These are phyloP conservation scores for Dicrostonyx torquatus DNA, from an alignment of 2,797 vertebrate genomes.

Conservation along the genomic window DNA sequence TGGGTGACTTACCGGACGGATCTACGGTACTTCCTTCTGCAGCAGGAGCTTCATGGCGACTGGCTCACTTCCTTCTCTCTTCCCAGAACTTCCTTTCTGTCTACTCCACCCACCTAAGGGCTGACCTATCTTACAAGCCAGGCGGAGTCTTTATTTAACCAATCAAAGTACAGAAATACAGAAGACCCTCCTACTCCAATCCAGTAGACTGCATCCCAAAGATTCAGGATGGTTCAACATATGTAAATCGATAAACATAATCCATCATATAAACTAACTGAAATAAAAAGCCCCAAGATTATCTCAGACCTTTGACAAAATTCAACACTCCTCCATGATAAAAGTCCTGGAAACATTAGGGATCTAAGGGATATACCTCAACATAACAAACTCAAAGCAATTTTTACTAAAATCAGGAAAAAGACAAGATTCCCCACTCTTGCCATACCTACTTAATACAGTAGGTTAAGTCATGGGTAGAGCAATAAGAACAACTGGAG, in stretches of 20 bases:
- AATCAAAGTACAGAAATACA: too few species aligned
- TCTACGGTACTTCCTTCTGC: too few species aligned
- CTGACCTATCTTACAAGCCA: too few species aligned
- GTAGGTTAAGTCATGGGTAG: background rate
- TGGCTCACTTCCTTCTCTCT: too few species aligned
- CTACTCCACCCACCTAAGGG: too few species aligned
- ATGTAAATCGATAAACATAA: background rate
- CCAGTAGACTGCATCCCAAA: background rate
- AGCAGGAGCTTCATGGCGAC: too few species aligned
- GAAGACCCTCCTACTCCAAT: too few species aligned
- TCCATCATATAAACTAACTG: background rate
- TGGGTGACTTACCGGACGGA: too few species aligned
- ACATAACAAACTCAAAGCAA: background rate
- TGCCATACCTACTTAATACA: background rate
- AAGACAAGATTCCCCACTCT: background rate
- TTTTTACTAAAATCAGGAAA: background rate
- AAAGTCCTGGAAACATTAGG: too few species aligned
- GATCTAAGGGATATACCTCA: background rate
- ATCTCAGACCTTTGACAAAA: background rate
- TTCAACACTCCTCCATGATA: background rate
- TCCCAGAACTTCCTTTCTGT: too few species aligned
- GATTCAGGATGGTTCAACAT: background rate
- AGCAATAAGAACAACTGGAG: background rate
- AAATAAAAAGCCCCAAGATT: background rate
- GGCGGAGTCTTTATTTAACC: too few species aligned